phyloP scores from a whole-genome alignment of 1,140 invertebrate genomes.

The Mesaphorura yosii region DNA sequence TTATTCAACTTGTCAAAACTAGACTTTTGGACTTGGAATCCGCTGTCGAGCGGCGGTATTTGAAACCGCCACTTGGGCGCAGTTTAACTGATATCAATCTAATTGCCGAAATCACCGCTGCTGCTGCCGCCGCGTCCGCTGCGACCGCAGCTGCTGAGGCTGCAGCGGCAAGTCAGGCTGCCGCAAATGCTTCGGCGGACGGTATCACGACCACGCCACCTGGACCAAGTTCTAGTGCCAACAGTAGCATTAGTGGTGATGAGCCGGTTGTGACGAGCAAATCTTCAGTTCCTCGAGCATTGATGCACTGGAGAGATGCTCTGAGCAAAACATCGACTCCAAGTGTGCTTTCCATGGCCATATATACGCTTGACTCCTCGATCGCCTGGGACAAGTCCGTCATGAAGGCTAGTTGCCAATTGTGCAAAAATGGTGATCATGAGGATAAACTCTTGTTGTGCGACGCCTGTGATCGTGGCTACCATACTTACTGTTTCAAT shows the following conservation, averaged over 20 bases:
- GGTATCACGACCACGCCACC: too few relatives aligned
- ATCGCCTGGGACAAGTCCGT: slow-evolving; percentile 98
- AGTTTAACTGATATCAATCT: slow-evolving; percentile 21
- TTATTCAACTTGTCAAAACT: slow-evolving; percentile 56
- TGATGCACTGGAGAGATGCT: slow-evolving; percentile 79
- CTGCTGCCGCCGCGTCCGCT: background rate
- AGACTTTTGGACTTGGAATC: slow-evolving; percentile 71
- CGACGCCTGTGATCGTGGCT: slow-evolving; percentile 94
- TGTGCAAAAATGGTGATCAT: slow-evolving; percentile 89
- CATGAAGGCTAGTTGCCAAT: slow-evolving; percentile 97
- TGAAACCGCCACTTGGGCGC: slow-evolving; percentile 77
- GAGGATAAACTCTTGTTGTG: slow-evolving; percentile 89
- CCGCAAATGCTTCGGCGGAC: slow-evolving; percentile 1
- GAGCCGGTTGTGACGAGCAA: background rate
- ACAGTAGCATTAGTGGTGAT: background rate
- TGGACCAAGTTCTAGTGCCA: background rate
- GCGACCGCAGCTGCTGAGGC: background rate
- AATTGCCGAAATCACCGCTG: slow-evolving; percentile 1
- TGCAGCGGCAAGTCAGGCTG: background rate
- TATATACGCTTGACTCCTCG: slow-evolving; percentile 76
- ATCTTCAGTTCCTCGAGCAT: slow-evolving; percentile 33
- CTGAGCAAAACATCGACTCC: slow-evolving; percentile 68
- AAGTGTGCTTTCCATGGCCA: slow-evolving; percentile 77
- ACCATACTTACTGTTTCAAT: slow-evolving; percentile 97
- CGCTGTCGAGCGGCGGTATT: slow-evolving; percentile 80